Percentiles rank a stretch among this genome's conserved stretches.
Conservation (phyloP, 2,113 vertebrate species). For the Pygoscelis adeliae region DNA sequence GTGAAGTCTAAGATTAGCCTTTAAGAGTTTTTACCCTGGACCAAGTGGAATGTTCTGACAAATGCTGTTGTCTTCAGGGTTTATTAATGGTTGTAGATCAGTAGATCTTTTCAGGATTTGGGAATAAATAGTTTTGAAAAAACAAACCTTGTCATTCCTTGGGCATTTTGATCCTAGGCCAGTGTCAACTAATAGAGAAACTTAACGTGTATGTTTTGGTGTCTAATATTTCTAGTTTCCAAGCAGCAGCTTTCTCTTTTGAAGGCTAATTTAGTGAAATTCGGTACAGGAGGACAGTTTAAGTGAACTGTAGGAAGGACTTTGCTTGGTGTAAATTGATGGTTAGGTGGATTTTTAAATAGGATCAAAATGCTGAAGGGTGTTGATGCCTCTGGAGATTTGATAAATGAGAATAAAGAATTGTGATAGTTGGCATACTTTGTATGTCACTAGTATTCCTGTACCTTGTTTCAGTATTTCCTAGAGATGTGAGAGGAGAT, state of each 20-base stretch:
- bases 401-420: background rate
- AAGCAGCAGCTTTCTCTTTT: background rate
- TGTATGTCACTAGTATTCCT: background rate
- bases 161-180: background rate
- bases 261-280: background rate
- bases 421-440: background rate
- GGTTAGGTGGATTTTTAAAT: background rate
- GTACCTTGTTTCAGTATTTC: background rate
- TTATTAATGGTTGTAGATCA: background rate
- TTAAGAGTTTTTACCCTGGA: background rate
- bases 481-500: background rate
- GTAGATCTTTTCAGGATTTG: background rate
- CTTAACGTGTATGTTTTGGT: background rate
- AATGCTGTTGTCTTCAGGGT: background rate
- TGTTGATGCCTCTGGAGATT: background rate
- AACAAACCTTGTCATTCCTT: background rate
- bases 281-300: background rate
- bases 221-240: background rate
- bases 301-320: background rate
- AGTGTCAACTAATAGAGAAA: background rate
- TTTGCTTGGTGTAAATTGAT: background rate
- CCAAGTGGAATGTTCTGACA: background rate
- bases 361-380: background rate
- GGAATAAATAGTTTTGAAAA: background rate
- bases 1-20: background rate